A percentile compares a stretch with the other conserved stretches of the same genome.
Evolutionary conservation across 1,140 invertebrate genomes (phyloP).

Genomic region (Berghia stephanieae): DNA sequence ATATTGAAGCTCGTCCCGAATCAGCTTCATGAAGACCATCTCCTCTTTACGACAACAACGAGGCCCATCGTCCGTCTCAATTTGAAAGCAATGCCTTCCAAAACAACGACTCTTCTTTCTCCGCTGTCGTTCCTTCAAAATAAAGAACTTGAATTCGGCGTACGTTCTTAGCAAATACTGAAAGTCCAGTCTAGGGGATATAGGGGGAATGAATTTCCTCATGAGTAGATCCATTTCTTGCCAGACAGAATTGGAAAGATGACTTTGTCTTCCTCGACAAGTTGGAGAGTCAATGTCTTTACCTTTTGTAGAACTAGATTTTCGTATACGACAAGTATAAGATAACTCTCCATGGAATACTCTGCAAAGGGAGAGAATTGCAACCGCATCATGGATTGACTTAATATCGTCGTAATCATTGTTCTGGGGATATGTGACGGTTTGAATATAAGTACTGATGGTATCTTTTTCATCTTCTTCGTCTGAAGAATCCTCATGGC

Average conservation of each 20-base stretch:
- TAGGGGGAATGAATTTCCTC: constrained; percentile 24
- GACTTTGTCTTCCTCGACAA: constrained; percentile 4
- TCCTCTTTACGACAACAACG: no score
- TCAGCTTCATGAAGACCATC: constrained; percentile 23
- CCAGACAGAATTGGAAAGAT: constrained; percentile 23
- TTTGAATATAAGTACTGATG: constrained; percentile 14
- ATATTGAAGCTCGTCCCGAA: constrained; percentile 19
- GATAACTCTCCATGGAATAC: constrained; percentile 27
- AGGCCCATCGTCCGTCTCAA: no score
- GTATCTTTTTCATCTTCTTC: constrained; percentile 27
- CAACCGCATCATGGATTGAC: no score
- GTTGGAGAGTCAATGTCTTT: not conserved
- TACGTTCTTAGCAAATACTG: constrained; percentile 25
- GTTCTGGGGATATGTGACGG: not conserved
- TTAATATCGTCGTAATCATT: no score
- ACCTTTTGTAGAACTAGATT: not conserved
- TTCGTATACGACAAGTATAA: not conserved
- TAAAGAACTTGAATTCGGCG: constrained; percentile 20
- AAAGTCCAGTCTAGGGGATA: constrained; percentile 28
- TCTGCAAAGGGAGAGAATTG: no score
- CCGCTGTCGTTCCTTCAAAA: constrained; percentile 6
- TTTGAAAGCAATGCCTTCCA: not conserved
- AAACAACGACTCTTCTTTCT: not conserved
- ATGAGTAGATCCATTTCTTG: constrained; percentile 4
- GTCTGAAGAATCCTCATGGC: constrained; percentile 11